Conservation (phyloP, 1,140 invertebrate species). For the Samia ricini region DNA sequence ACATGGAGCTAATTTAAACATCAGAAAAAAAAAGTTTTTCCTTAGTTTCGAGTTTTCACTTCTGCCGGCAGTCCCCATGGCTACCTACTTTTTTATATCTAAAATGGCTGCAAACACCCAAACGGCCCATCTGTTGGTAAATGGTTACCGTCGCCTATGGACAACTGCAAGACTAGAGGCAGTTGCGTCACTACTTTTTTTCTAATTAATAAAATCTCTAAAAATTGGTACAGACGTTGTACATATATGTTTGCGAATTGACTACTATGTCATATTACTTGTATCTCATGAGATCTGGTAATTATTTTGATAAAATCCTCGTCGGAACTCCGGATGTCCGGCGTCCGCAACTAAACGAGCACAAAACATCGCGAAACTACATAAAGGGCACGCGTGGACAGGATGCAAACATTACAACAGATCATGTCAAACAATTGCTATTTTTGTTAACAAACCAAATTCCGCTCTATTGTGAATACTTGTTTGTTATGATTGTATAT, state of each 20-base stretch:
- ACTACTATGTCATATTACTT: slow-evolving; percentile 16
- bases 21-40: too few species aligned
- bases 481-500: not conserved
- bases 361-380: slow-evolving; percentile 51
- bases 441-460: slow-evolving; percentile 17
- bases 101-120: too few species aligned
- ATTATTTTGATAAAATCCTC: slow-evolving; percentile 7
- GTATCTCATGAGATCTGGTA: slow-evolving; percentile 37
- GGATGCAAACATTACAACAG: slow-evolving; percentile 36
- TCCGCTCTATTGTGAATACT: slow-evolving; percentile 1
- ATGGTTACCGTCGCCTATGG: too few species aligned
- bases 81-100: too few species aligned
- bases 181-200: not conserved
- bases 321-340: slow-evolving; percentile 44
- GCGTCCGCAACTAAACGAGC: slow-evolving; percentile 32
- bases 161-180: too few species aligned
- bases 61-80: too few species aligned
- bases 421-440: slow-evolving; percentile 22
- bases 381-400: slow-evolving; percentile 22
- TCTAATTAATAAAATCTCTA: not conserved
- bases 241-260: not conserved
- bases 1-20: too few species aligned
- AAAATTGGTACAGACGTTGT: not conserved
- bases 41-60: too few species aligned
- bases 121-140: too few species aligned